A percentile compares a stretch with the other conserved stretches of the same genome.
phyloP scores from a whole-genome alignment of 2,113 vertebrate species.

The Xerus inauris region DNA sequence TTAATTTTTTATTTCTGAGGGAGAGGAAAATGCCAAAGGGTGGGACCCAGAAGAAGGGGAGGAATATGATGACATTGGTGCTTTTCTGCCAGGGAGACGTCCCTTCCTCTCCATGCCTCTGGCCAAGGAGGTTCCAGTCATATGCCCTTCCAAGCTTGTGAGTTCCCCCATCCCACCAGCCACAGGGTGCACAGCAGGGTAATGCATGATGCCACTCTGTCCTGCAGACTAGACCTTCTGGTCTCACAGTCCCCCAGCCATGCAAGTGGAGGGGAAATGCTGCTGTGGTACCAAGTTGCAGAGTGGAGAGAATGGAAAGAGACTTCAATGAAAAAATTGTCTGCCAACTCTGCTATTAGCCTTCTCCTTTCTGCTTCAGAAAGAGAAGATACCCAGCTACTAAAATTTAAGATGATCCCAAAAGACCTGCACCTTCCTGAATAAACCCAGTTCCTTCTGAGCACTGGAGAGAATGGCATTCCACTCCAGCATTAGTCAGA shows the following conservation, averaged over 20 bases:
- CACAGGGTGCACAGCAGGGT: not conserved
- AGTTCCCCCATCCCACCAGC: slow-evolving; percentile 12
- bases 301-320: not conserved
- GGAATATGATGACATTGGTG: slow-evolving; percentile 3
- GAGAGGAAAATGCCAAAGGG: not conserved
- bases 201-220: not conserved
- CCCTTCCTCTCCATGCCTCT: slow-evolving; percentile 37
- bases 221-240: slow-evolving; percentile 76
- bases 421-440: not conserved
- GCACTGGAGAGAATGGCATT: not conserved
- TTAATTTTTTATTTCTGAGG: not conserved
- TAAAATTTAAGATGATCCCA: slow-evolving; percentile 10
- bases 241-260: slow-evolving; percentile 1
- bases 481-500: not conserved
- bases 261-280: not conserved
- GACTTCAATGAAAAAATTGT: not conserved
- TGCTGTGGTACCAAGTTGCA: not conserved
- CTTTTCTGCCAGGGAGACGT: slow-evolving; percentile 21
- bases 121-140: slow-evolving; percentile 46
- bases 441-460: not conserved
- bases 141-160: slow-evolving; percentile 69
- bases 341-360: not conserved
- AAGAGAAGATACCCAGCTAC: not conserved
- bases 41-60: not conserved
- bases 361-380: not conserved